Evolutionary conservation across 2,797 vertebrate genomes (phyloP).

Genomic region (Gadopsis marmoratus): DNA sequence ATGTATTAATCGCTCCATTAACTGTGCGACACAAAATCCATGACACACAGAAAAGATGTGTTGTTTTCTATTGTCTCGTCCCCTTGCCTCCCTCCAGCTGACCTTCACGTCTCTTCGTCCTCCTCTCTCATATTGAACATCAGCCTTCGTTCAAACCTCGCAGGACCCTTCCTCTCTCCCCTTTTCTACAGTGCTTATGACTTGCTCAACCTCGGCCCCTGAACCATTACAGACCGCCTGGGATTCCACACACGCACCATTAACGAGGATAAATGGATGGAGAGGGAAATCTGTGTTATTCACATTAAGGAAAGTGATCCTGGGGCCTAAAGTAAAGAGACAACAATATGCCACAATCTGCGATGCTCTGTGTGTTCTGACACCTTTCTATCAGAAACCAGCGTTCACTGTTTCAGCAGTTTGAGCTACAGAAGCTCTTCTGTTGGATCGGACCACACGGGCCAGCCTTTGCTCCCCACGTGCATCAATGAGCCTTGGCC

Average conservation of each 20-base stretch:
- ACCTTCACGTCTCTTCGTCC: conserved; percentile 24
- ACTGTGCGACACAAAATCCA: too few species aligned
- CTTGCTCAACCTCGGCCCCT: not conserved
- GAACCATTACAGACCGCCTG: conserved; percentile 24
- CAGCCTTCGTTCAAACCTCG: conserved; percentile 19
- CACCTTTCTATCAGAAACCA: too few species aligned
- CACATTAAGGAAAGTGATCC: not conserved
- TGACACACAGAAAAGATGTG: too few species aligned
- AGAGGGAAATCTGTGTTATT: conserved; percentile 1
- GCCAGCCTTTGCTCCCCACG: too few species aligned
- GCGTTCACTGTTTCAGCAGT: too few species aligned
- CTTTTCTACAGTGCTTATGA: not conserved
- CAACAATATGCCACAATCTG: too few species aligned
- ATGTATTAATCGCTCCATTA: too few species aligned
- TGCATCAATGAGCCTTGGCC: too few species aligned
- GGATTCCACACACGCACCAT: not conserved
- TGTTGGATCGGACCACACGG: too few species aligned
- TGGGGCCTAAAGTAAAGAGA: not conserved
- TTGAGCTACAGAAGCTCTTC: too few species aligned
- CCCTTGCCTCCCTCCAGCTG: not conserved
- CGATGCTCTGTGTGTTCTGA: too few species aligned
- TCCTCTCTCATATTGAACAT: conserved; percentile 18
- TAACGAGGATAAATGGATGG: not conserved
- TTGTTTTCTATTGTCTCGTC: too few species aligned
- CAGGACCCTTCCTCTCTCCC: not conserved